A percentile compares a stretch with the other conserved stretches of the same genome.
Evolutionary conservation across 2,113 vertebrate species (phyloP).

Genomic region (Rhea americana): DNA sequence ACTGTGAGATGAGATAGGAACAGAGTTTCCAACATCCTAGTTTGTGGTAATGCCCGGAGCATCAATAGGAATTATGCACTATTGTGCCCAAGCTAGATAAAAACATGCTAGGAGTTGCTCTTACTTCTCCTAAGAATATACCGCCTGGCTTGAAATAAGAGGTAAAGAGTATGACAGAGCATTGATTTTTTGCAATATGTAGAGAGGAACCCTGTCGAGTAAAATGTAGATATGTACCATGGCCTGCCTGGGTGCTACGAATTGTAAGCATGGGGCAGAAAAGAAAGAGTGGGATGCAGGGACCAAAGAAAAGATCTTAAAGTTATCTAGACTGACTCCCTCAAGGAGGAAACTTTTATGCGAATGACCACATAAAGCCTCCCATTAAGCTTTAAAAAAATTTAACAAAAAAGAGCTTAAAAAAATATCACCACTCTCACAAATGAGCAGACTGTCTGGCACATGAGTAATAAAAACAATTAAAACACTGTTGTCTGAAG

Average conservation of each 20-base stretch:
- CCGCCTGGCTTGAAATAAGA: neutral
- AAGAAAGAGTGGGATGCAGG: neutral
- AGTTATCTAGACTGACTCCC: neutral
- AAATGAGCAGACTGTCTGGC: neutral
- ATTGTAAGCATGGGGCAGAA: neutral
- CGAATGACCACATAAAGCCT: neutral
- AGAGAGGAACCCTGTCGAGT: neutral
- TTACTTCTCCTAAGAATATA: neutral
- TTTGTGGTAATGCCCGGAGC: neutral
- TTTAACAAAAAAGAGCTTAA: neutral
- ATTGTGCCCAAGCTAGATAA: neutral
- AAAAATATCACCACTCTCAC: neutral
- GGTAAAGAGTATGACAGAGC: neutral
- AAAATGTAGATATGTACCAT: neutral
- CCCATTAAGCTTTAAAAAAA: neutral
- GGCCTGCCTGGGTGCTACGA: neutral
- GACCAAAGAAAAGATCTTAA: neutral
- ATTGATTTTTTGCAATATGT: neutral
- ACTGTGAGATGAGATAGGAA: neutral
- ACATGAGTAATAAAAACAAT: neutral
- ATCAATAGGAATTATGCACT: neutral
- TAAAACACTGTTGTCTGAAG: neutral
- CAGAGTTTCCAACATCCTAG: neutral
- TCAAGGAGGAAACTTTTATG: neutral
- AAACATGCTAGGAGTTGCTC: neutral